Conservation (phyloP, 2,113 vertebrate genomes). For the Taxidea taxus region DNA sequence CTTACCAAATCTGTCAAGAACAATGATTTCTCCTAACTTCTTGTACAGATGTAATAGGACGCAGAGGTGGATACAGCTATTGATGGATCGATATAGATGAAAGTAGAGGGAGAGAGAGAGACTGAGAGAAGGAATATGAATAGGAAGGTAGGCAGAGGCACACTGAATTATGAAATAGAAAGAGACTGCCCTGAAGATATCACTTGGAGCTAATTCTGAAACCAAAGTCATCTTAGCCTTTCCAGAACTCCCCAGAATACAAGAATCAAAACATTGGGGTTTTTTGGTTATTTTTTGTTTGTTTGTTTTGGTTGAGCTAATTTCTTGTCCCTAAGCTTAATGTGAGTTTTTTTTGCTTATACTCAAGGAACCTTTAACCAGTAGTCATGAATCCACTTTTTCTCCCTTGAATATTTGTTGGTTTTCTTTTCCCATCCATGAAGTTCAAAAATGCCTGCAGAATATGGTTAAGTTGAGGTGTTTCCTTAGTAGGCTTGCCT, state of each 20-base stretch:
- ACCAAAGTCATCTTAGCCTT: background rate
- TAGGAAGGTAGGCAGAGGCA: background rate
- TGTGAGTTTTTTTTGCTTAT: background rate
- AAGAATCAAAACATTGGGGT: background rate
- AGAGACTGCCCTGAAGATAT: background rate
- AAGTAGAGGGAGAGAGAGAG: background rate
- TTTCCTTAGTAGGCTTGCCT: background rate
- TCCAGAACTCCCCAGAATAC: background rate
- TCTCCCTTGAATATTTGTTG: background rate
- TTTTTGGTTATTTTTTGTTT: background rate
- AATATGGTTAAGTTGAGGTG: background rate
- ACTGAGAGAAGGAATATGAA: background rate
- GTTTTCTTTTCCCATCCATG: background rate
- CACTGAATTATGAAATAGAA: background rate
- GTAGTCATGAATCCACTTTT: background rate
- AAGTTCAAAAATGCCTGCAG: background rate
- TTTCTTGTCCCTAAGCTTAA: background rate
- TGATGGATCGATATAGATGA: background rate
- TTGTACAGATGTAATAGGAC: background rate
- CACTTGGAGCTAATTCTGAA: background rate
- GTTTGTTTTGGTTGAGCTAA: background rate
- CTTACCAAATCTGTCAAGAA: background rate
- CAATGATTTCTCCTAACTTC: background rate
- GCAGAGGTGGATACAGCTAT: background rate
- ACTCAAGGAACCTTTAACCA: background rate